phyloP scores from a whole-genome alignment of 2,113 vertebrate species.

The Gnathochromis pfefferi region DNA sequence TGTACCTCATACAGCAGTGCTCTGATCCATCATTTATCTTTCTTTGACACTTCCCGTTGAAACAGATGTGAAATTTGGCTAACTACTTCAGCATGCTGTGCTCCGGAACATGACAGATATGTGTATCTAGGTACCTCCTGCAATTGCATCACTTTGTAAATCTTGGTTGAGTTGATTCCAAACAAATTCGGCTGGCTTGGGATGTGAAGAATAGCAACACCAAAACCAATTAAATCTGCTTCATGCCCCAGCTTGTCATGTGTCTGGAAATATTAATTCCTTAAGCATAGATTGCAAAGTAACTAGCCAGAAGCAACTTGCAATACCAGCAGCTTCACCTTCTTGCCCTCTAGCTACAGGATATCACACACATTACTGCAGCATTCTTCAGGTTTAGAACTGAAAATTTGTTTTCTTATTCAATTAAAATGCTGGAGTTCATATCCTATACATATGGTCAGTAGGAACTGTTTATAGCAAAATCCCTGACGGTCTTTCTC shows the following conservation, averaged over 20 bases:
- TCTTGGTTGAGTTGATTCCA: neutral
- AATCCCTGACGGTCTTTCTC: neutral
- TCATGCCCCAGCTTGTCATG: neutral
- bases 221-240: neutral
- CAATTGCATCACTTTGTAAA: neutral
- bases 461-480: neutral
- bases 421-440: neutral
- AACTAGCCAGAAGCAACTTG: neutral
- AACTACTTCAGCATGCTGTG: neutral
- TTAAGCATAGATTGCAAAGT: neutral
- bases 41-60: neutral
- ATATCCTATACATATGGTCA: neutral
- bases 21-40: conserved; percentile 5
- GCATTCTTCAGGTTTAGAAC: neutral
- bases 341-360: neutral
- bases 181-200: neutral
- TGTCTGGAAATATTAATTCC: neutral
- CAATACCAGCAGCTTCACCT: neutral
- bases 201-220: neutral
- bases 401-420: neutral
- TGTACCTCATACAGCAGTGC: neutral
- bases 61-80: neutral
- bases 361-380: neutral
- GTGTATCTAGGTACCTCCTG: neutral
- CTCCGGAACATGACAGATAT: neutral